Conservation (phyloP, 2,113 vertebrate species). For the Pygoscelis adeliae region DNA sequence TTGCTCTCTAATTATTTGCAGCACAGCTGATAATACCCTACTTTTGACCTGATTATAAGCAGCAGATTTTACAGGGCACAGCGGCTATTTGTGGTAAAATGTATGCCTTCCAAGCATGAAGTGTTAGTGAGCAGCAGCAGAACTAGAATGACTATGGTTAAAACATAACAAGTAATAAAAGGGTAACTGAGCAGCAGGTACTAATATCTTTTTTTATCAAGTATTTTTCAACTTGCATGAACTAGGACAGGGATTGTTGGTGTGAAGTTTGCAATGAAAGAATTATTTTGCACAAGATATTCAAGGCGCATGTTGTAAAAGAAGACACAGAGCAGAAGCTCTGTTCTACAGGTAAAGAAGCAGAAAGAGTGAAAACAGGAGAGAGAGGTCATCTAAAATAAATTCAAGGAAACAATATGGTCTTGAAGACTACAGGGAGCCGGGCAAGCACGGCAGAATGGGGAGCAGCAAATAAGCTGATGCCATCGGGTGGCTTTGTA, state of each 20-base stretch:
- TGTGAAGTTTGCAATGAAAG: background rate
- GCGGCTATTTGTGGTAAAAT: background rate
- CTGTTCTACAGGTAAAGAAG: background rate
- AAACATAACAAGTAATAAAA: background rate
- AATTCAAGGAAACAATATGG: background rate
- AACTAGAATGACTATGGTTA: background rate
- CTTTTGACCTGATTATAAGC: background rate
- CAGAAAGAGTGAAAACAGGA: background rate
- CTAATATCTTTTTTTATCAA: background rate
- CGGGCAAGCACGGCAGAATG: background rate
- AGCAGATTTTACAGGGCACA: background rate
- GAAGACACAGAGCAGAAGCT: background rate
- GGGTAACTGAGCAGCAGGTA: background rate
- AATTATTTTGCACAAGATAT: background rate
- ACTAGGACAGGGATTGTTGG: background rate
- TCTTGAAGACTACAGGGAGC: background rate
- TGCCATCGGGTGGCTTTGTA: background rate
- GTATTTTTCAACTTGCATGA: background rate
- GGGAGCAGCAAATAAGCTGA: background rate
- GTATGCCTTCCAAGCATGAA: background rate
- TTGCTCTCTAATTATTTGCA: constrained; percentile 22
- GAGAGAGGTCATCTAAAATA: background rate
- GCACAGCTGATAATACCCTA: background rate
- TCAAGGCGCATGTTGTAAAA: background rate
- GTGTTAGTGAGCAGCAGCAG: background rate